A percentile compares a stretch with the other conserved stretches of the same genome.
Evolutionary conservation across 2,888 invertebrate species (phyloP).

Genomic region (Clivina fossor): DNA sequence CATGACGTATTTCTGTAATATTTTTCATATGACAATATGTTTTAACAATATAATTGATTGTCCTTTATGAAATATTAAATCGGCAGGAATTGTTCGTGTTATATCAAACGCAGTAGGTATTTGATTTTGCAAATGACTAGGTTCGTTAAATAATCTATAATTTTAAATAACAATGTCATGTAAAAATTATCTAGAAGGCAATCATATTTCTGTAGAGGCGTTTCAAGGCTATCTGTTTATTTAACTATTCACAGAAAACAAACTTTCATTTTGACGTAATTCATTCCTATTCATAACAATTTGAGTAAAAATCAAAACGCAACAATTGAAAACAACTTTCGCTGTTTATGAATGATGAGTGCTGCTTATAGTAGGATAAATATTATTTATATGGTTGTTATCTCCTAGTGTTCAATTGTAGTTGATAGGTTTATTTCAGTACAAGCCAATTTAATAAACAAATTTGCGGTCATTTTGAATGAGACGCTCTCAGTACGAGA

Average conservation of each 20-base stretch:
- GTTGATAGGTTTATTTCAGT: neutral
- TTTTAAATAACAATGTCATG: too few species aligned
- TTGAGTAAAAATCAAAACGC: neutral
- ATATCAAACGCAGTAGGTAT: too few species aligned
- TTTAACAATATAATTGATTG: neutral
- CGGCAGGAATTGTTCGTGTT: too few species aligned
- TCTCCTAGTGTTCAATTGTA: neutral
- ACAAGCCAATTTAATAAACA: conserved; percentile 6
- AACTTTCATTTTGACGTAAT: conserved; percentile 16
- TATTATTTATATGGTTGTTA: neutral
- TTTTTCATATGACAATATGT: neutral
- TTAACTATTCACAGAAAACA: neutral
- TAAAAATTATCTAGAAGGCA: conserved; percentile 1
- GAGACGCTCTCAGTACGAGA: neutral
- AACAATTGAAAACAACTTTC: too few species aligned
- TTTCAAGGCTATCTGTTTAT: conserved; percentile 8
- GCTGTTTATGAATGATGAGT: too few species aligned
- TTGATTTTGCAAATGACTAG: too few species aligned
- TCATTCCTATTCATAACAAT: neutral
- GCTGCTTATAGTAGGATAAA: neutral
- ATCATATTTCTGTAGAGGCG: neutral
- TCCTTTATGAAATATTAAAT: neutral
- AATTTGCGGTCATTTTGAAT: conserved; percentile 9
- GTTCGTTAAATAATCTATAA: too few species aligned
- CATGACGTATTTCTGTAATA: neutral